Conservation (phyloP, 2,113 vertebrate genomes). For the Zosterops japonicus region DNA sequence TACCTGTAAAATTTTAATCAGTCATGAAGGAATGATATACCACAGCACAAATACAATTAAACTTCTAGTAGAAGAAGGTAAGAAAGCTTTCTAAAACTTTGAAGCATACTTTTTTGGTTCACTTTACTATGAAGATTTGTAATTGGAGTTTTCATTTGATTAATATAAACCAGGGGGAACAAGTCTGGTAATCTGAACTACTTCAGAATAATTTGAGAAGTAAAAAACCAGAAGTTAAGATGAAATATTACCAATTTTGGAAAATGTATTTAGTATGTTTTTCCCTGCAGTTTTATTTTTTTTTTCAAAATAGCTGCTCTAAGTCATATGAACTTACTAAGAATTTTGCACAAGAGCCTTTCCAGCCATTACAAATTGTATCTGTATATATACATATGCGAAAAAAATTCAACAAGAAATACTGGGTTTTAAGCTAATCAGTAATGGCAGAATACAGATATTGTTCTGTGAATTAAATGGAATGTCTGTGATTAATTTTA, state of each 20-base stretch:
- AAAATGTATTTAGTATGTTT: background rate
- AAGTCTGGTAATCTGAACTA: background rate
- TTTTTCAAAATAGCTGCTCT: background rate
- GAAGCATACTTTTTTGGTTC: background rate
- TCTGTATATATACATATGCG: background rate
- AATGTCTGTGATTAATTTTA: background rate
- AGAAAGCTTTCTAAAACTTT: conserved; percentile 11
- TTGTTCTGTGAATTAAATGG: background rate
- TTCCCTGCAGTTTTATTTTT: background rate
- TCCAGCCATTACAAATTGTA: background rate
- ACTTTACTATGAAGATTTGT: background rate
- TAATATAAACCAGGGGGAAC: background rate
- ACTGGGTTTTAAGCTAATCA: background rate
- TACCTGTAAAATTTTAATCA: conserved; percentile 68
- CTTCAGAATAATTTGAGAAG: background rate
- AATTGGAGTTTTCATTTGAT: background rate
- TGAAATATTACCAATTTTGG: background rate
- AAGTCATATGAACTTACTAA: background rate
- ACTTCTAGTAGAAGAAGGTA: conserved; percentile 69
- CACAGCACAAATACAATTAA: conserved; percentile 67
- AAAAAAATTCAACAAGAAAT: background rate
- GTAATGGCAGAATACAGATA: background rate
- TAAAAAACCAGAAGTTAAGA: background rate
- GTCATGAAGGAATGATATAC: conserved; percentile 50
- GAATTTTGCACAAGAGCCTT: background rate